Base-by-base conservation (phyloP, 2,113 vertebrate species). In the Chaetorhynchus papuensis region DNA sequence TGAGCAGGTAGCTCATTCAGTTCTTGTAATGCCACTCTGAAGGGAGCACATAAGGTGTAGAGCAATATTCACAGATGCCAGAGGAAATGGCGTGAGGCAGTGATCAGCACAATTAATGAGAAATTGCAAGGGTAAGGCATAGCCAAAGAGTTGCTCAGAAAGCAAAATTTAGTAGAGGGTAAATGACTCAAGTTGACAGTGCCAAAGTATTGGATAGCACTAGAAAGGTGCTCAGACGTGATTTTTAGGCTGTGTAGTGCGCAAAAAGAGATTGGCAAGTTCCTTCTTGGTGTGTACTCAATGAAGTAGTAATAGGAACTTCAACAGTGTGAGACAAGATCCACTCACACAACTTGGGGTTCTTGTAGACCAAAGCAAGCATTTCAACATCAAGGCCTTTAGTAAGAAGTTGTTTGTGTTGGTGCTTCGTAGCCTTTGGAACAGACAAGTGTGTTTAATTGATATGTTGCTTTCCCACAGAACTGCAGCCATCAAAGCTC, bases 401-500 rank as follows among this genome's bases (percentile, higher is more conserved):
- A 54, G 24, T 21, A 64, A 72, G 39, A 22, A 13, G 7, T 6
- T 83, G 39, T 21, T 87, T 66, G 26, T 17, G 5, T 16, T 45
- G 52, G 8, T 78, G 52, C 21, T 81, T 28, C 66, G 30, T 59
- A 52, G 28, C 52, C 37, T 76, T 45, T 24, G 45, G 24, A 90
- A 56, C 15, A 10, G 12, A 30, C 1, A 35, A n/a, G 9, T 28
- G 24, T 56, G 13, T 66, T 33, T 24, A 31, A 28, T 83, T 83
- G 59, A 61, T 49, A 47, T 5, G 4, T 70, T 71, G 1, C 90
- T 97, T 56, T 95, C 83, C 44, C 68, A 60, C 91, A 99, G 99
- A 96, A 98, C 98, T 31, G 95, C 97, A 41, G 99, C 99, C 83
- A 98, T 98, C 88, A 98, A 97, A 95, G 99, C 99, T 42, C 94